These are phyloP conservation scores for Halcyon senegalensis DNA, from an alignment of 2,113 vertebrate genomes.

Conservation along the genomic window DNA sequence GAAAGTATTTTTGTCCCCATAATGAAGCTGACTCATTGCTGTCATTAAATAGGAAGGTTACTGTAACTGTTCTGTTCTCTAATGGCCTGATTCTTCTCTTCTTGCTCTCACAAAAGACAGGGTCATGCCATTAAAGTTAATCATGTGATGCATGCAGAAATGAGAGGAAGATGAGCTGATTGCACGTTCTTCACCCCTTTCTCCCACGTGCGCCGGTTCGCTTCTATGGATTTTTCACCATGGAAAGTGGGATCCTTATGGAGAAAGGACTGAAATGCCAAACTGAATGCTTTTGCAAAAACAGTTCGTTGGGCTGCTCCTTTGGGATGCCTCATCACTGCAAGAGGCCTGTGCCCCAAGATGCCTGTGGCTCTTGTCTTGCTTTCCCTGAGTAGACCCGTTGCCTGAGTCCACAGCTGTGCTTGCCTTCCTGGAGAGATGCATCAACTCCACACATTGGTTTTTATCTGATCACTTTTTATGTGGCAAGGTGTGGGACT, in stretches of 20 bases:
- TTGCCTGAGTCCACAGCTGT: background rate
- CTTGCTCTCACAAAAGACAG: background rate
- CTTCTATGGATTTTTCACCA: background rate
- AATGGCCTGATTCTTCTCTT: background rate
- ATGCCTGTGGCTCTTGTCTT: background rate
- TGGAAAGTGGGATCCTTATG: background rate
- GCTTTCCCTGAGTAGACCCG: background rate
- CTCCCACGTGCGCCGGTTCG: background rate
- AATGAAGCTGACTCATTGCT: background rate
- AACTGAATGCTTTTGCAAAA: background rate
- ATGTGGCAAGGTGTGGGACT: background rate
- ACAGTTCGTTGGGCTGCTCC: background rate
- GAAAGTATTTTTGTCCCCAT: background rate
- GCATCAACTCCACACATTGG: background rate
- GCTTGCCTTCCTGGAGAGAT: background rate
- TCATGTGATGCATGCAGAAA: background rate
- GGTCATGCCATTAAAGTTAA: background rate
- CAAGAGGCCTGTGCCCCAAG: background rate
- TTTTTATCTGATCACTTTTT: background rate
- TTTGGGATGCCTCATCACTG: background rate
- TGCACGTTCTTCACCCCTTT: background rate
- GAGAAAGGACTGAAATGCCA: background rate
- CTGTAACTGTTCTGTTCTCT: background rate
- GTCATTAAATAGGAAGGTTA: background rate
- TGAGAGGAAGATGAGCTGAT: background rate